Evolutionary conservation across 2,888 invertebrate genomes (phyloP).

Genomic region (Panzeria rudis): DNA sequence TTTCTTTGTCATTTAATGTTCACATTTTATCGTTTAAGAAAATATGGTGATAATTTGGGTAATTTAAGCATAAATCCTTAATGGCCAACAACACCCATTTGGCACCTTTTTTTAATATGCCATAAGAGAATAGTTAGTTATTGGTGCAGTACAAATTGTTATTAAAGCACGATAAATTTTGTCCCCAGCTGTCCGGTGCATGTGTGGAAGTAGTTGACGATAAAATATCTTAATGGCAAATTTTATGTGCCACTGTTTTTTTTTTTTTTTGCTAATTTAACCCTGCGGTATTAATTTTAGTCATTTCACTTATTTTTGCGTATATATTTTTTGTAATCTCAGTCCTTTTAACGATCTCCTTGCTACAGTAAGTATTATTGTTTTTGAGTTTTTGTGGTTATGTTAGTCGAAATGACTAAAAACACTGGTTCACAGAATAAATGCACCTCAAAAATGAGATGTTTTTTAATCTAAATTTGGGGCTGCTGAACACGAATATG

Average conservation of each 20-base stretch:
- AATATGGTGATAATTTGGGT: constrained; percentile 66
- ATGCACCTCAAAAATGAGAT: too few relatives aligned
- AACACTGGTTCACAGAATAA: too few relatives aligned
- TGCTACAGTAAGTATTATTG: too few relatives aligned
- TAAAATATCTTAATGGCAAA: constrained; percentile 51
- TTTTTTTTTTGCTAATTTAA: constrained; percentile 6
- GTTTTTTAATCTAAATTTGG: too few relatives aligned
- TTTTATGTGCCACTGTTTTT: constrained; percentile 46
- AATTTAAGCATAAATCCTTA: constrained; percentile 67
- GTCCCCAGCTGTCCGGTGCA: constrained; percentile 40
- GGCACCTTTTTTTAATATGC: constrained; percentile 4
- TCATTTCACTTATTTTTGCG: too few relatives aligned
- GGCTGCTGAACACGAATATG: too few relatives aligned
- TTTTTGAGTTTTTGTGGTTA: too few relatives aligned
- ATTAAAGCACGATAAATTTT: constrained; percentile 51
- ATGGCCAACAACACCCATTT: constrained; percentile 48
- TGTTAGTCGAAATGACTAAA: too few relatives aligned
- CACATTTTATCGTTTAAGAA: constrained; percentile 57
- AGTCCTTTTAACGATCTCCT: too few relatives aligned
- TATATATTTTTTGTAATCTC: too few relatives aligned
- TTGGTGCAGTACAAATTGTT: constrained; percentile 41
- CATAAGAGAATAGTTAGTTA: not conserved
- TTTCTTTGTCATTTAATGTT: constrained; percentile 37
- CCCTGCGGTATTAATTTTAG: too few relatives aligned
- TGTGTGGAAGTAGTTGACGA: constrained; percentile 49